Conservation (phyloP, 2,113 vertebrate species). For the Pristiophorus japonicus region DNA sequence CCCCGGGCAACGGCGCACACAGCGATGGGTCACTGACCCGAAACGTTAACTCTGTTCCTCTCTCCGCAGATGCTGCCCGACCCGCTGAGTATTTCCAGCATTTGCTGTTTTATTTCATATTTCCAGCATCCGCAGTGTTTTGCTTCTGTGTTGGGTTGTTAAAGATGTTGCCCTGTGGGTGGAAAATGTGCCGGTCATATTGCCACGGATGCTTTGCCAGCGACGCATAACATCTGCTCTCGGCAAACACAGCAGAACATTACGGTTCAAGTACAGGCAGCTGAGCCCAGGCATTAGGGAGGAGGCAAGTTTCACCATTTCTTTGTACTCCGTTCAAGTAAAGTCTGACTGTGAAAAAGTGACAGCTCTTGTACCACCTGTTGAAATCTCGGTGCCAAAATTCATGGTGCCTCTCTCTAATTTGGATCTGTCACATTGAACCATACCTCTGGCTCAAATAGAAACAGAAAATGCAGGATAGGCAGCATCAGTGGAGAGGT, state of each 20-base stretch:
- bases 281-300: neutral
- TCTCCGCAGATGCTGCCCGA: too few relatives aligned
- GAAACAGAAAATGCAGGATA: too few relatives aligned
- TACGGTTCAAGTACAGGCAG: neutral
- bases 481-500: too few relatives aligned
- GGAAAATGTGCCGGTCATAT: neutral
- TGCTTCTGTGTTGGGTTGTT: too few relatives aligned
- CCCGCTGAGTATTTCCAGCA: too few relatives aligned
- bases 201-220: neutral
- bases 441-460: neutral
- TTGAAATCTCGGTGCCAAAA: neutral
- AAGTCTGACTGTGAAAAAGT: neutral
- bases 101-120: too few relatives aligned
- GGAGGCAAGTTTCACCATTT: neutral
- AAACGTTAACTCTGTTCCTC: too few relatives aligned
- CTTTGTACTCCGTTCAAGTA: neutral
- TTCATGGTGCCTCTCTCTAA: neutral
- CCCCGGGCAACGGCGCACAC: too few relatives aligned
- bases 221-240: neutral
- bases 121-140: too few relatives aligned
- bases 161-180: neutral
- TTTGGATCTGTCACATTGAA: neutral
- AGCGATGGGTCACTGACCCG: too few relatives aligned
- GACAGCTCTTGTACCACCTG: neutral
- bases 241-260: neutral